phyloP scores from a whole-genome alignment of 92 coral and sea anemone species.

The Phenganax stokvisi region DNA sequence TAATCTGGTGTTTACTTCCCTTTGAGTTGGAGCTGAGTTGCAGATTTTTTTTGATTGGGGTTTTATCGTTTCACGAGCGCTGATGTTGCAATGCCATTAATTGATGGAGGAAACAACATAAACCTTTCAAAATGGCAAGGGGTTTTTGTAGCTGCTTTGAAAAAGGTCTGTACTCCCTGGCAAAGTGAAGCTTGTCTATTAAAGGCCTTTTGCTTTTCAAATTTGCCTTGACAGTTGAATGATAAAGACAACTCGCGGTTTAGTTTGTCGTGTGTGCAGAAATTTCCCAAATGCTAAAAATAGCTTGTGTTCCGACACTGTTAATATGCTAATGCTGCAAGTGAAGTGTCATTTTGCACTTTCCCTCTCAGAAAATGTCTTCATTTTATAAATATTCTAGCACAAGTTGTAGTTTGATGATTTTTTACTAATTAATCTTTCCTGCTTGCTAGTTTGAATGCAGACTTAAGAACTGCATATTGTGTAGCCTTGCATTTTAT shows the following conservation, averaged over 20 bases:
- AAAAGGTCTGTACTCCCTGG: slow-evolving; percentile 63
- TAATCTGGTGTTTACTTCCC: slow-evolving; percentile 1
- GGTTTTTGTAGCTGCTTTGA: slow-evolving; percentile 68
- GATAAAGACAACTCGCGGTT: not conserved
- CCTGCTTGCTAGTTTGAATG: not conserved
- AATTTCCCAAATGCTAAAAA: not conserved
- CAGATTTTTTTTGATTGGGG: not conserved
- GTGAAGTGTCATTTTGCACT: not conserved
- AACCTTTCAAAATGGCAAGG: slow-evolving; percentile 88
- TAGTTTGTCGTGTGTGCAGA: not conserved
- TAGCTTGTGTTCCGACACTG: not conserved
- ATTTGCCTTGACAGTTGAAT: slow-evolving; percentile 34
- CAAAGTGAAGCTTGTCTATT: not conserved
- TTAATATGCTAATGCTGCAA: slow-evolving; percentile 1
- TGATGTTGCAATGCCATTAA: slow-evolving; percentile 33
- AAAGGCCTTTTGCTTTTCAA: not conserved
- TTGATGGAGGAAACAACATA: slow-evolving; percentile 29
- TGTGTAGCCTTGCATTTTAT: not conserved
- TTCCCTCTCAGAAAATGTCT: not conserved
- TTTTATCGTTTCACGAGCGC: slow-evolving; percentile 7
- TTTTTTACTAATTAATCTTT: too few relatives aligned
- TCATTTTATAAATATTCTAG: not conserved
- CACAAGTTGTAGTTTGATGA: too few relatives aligned
- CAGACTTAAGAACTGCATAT: too few relatives aligned
- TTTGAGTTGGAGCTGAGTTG: not conserved